A percentile compares a stretch with the other conserved stretches of the same genome.
These are phyloP conservation scores for Elgaria multicarinata DNA, from an alignment of 2,113 vertebrate genomes.

Conservation along the genomic window DNA sequence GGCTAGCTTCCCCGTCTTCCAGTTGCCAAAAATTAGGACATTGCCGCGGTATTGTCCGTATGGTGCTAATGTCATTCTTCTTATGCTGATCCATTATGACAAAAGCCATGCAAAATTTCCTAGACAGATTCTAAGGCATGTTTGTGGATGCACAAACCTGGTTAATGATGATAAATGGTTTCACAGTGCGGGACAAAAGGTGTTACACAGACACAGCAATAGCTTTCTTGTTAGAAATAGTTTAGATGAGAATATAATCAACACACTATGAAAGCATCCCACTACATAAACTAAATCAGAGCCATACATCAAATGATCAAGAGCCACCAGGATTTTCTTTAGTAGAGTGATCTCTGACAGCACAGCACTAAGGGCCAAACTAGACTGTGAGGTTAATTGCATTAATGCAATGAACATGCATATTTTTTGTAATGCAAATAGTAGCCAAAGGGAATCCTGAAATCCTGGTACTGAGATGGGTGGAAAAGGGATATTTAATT, in stretches of 20 bases:
- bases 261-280: background rate
- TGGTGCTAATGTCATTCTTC: background rate
- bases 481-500: background rate
- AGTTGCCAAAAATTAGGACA: conserved; percentile 12
- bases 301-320: no score
- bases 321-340: background rate
- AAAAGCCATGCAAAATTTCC: conserved; percentile 17
- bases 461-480: background rate
- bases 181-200: background rate
- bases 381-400: background rate
- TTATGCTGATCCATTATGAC: conserved; percentile 2
- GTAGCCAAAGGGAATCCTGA: background rate
- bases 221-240: background rate
- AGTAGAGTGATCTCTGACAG: background rate
- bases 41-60: background rate
- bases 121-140: background rate
- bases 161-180: background rate
- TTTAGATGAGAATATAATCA: background rate
- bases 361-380: background rate
- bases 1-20: conserved; percentile 38
- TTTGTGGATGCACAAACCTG: background rate
- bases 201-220: background rate
- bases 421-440: background rate
- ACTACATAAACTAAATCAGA: background rate
- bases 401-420: background rate